A percentile compares a stretch with the other conserved stretches of the same genome.
These are phyloP conservation scores for Dallia pectoralis DNA, from an alignment of 2,797 vertebrate species.

Conservation along the genomic window DNA sequence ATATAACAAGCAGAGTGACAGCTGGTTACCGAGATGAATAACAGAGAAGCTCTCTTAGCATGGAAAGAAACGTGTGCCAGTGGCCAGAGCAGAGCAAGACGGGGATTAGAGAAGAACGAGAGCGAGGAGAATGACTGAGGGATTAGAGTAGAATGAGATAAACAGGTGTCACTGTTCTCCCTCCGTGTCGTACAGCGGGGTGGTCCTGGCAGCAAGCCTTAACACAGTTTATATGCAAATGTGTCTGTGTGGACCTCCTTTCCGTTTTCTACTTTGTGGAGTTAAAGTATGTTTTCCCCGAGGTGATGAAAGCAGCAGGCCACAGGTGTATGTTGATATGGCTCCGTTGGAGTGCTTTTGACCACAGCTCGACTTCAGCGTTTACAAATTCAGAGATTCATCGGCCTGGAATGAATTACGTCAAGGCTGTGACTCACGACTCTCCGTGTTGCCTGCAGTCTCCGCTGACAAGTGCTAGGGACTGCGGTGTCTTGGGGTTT, in stretches of 20 bases:
- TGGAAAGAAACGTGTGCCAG: background rate
- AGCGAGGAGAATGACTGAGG: background rate
- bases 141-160: constrained; percentile 1
- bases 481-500: no score
- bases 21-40: background rate
- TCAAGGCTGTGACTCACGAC: background rate
- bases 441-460: background rate
- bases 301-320: background rate
- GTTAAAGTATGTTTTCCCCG: background rate
- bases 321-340: background rate
- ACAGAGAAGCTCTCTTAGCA: background rate
- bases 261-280: background rate
- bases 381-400: constrained; percentile 4
- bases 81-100: background rate
- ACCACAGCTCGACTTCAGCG: background rate
- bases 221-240: background rate
- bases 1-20: background rate
- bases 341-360: background rate
- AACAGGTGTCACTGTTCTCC: background rate
- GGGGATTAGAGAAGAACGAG: background rate
- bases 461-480: background rate
- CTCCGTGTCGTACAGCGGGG: background rate
- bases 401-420: constrained; percentile 5
- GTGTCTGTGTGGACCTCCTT: background rate
- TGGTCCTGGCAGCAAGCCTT: background rate